These are phyloP conservation scores for Hypselothyrea guttata DNA, from an alignment of 2,888 invertebrate species.

Conservation along the genomic window DNA sequence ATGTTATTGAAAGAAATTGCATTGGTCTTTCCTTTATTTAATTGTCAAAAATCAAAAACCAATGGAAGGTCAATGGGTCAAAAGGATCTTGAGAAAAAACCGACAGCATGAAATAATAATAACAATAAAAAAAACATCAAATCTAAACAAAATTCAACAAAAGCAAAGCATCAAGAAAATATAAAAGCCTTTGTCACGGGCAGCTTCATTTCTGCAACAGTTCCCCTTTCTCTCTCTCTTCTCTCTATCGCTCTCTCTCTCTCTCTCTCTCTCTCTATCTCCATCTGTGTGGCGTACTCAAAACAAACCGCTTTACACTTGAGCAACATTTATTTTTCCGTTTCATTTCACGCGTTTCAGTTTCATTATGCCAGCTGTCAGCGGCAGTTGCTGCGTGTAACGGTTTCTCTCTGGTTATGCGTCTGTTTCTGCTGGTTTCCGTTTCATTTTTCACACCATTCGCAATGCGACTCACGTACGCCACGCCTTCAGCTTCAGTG, in stretches of 20 bases:
- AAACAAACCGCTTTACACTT: constrained; percentile 60
- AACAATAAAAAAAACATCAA: constrained; percentile 16
- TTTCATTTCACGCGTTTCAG: constrained; percentile 66
- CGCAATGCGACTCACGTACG: constrained; percentile 58
- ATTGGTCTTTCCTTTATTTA: constrained; percentile 10
- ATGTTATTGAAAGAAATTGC: not conserved
- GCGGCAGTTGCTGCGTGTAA: constrained; percentile 57
- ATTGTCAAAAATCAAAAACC: constrained; percentile 26
- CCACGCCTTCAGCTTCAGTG: not conserved
- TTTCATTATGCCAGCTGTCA: constrained; percentile 69
- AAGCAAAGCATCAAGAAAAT: constrained; percentile 20
- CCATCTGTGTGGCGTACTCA: not conserved
- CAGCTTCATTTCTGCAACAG: constrained; percentile 35
- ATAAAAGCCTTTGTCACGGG: constrained; percentile 54
- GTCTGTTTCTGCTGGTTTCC: constrained; percentile 14
- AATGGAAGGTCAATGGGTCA: constrained; percentile 53
- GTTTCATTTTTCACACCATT: constrained; percentile 68
- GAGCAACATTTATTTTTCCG: constrained; percentile 69
- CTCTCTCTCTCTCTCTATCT: not conserved
- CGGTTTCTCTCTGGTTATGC: constrained; percentile 29
- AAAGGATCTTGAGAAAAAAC: not conserved
- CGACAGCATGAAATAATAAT: not conserved
- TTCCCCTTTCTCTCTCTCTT: too few species aligned
- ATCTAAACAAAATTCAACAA: constrained; percentile 16
- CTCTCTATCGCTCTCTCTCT: too few species aligned